A percentile compares a stretch with the other conserved stretches of the same genome.
These are phyloP conservation scores for Meles meles DNA, from an alignment of 2,113 vertebrate genomes.

Conservation along the genomic window DNA sequence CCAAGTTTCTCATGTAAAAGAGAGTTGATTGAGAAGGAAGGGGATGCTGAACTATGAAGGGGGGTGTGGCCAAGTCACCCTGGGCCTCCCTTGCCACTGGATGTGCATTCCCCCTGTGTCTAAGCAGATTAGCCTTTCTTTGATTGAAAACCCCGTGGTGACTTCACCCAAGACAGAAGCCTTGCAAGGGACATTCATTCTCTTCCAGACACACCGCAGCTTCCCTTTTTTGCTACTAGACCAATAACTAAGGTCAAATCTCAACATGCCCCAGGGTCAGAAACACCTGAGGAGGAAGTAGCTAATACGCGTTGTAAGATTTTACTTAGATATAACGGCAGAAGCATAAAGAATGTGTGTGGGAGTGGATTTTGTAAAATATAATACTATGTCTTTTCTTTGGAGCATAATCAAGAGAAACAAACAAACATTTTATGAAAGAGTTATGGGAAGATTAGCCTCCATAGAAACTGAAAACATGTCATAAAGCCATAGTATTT, in stretches of 20 bases:
- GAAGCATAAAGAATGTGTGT: background rate
- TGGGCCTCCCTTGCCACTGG: background rate
- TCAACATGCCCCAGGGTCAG: background rate
- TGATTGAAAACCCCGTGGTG: background rate
- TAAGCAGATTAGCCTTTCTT: background rate
- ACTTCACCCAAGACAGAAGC: background rate
- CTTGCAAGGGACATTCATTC: background rate
- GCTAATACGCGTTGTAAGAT: background rate
- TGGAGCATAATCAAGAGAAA: background rate
- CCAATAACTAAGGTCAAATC: background rate
- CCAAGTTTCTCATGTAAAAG: background rate
- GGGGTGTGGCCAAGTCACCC: accelerated
- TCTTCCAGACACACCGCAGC: background rate
- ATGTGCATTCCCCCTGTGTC: background rate
- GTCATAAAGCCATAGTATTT: background rate
- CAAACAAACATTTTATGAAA: background rate
- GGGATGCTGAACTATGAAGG: background rate
- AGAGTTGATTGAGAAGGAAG: background rate
- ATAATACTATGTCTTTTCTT: background rate
- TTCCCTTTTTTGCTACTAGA: background rate
- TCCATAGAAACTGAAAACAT: background rate
- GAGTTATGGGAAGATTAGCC: background rate
- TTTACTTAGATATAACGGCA: background rate
- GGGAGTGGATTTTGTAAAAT: background rate
- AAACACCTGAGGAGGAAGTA: background rate